Base-by-base conservation (phyloP, 2,113 vertebrate genomes). In the Peromyscus leucopus region DNA sequence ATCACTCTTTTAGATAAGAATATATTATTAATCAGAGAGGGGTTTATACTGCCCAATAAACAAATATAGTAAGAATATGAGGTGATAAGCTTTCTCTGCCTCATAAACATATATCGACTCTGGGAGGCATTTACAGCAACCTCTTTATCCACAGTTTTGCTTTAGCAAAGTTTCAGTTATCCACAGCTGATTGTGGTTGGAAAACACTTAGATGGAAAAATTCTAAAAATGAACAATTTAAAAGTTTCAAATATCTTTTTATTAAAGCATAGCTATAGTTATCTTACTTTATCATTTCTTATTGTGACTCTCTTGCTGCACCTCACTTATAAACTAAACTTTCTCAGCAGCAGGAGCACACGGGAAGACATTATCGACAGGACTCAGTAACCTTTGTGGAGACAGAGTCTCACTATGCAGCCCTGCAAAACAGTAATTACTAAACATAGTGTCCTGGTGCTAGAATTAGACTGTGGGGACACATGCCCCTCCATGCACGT, bases 1-100 rank as follows among this genome's bases (percentile, higher is more conserved):
- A 24, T 33, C 46, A 94, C 42, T 72, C 51, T 31, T 95, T 90
- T 94, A 95, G 59, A 57, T 69, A 96, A 96, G 74, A 95, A 63
- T 63, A 28, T 71, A 82, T 36, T 61, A 59, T 57, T n/a, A 87
- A 67, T 63, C 4, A 48, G 85, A 28, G 89, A 57, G 31, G 4
- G 67, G 15, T 95, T 90, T 72, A 79, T 42, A 90, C 26, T 92
- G 36, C 31, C 59, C 89, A 87, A 2, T 89, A 71, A 96, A 72
- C 55, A 96, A 95, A 90, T 76, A 76, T 10, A 92, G 91, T 72
- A 16, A 94, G 88, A 90, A 86, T 33, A 51, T 82, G 42, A 93
- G 15, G 57, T 87, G 39, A 96, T 74, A 84, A 96, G 78, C 31
- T 67, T 42, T 65, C 57, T 89, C 28, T 80, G 16, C 72, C 36